Evolutionary conservation across 2,113 vertebrate genomes (phyloP).

Genomic region (Rhabdomys dilectus): DNA sequence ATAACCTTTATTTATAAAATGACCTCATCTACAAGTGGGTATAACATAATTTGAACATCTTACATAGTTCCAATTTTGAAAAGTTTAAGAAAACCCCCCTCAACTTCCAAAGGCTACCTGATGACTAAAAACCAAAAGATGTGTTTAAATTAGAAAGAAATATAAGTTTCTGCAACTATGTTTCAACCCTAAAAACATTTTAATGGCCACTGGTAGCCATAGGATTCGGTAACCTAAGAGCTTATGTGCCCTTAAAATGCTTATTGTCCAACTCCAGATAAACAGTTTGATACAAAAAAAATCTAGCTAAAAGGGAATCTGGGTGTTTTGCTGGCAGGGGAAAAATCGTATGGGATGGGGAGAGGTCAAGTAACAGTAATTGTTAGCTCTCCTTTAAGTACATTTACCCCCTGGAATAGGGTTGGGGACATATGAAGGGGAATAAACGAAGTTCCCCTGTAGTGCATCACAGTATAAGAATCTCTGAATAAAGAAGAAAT

Average conservation of each 20-base stretch:
- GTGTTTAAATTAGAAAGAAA: background rate
- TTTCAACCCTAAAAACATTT: background rate
- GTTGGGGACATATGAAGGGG: background rate
- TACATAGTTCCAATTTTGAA: background rate
- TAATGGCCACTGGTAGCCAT: background rate
- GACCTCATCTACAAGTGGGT: background rate
- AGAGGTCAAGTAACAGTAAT: background rate
- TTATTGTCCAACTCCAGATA: background rate
- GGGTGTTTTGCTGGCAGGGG: background rate
- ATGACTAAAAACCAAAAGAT: background rate
- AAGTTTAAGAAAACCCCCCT: background rate
- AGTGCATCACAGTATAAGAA: background rate
- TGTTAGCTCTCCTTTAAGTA: background rate
- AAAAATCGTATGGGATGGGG: background rate
- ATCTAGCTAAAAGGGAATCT: constrained; percentile 31
- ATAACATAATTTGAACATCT: background rate
- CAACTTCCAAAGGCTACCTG: background rate
- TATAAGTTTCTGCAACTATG: background rate
- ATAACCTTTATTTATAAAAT: background rate
- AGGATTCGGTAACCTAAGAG: background rate
- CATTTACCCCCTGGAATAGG: background rate
- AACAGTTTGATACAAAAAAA: background rate
- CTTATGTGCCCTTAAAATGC: background rate
- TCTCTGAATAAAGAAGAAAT: constrained; percentile 46
- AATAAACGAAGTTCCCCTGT: background rate